Evolutionary conservation across 1,140 invertebrate species (phyloP), one percentile per base, ranked within the genome.

Genomic region (Trachymyrmex septentrionalis): DNA sequence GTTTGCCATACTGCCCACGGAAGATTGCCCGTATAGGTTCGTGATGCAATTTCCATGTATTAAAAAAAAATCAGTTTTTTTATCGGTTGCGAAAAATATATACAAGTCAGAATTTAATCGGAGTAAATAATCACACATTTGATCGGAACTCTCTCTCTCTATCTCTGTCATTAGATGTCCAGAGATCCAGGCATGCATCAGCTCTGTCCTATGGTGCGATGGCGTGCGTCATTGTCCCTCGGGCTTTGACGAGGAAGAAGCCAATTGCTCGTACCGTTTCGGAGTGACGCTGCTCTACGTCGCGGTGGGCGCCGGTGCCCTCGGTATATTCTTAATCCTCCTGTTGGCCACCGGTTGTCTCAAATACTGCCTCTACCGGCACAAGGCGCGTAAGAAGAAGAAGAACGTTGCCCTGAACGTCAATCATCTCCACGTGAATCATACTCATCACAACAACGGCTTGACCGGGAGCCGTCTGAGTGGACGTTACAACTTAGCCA

Each of bases 151-250:
- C 27, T 27, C n/a, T n/a, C 1, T 53, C 24, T 34, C 12, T 75
- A 3, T 48, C 14, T 30, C 59, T n/a, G 7, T 30, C 50, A 44
- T 10, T n/a, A 96, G 96, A 89, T 97, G 97, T 91, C 97, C 97
- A 0, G 97, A 97, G 91, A 93, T 97, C 19, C 96, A 97, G 34
- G 97, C 97, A 1, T 98, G 97, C 93, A 97, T 98, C 87, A 97
- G 96, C 86, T 96, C 97, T 0, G 95, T 96, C 6, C 93, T 98
- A 0, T 97, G 97, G 97, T 98, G 97, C 93, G 97, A 98, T 92
- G 97, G 97, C 0, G 95, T 96, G 1, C 94, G 95, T 4, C 97
- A 98, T 87, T 98, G 97, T 93, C 97, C 97, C 0, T 97, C 97
- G 0, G 97, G 97, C 27, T 97, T 96, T 92, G 97, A 97, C 93